Percentiles rank a stretch among this genome's conserved stretches.
Conservation (phyloP, 2,797 vertebrate species). For the Crax fasciolata region DNA sequence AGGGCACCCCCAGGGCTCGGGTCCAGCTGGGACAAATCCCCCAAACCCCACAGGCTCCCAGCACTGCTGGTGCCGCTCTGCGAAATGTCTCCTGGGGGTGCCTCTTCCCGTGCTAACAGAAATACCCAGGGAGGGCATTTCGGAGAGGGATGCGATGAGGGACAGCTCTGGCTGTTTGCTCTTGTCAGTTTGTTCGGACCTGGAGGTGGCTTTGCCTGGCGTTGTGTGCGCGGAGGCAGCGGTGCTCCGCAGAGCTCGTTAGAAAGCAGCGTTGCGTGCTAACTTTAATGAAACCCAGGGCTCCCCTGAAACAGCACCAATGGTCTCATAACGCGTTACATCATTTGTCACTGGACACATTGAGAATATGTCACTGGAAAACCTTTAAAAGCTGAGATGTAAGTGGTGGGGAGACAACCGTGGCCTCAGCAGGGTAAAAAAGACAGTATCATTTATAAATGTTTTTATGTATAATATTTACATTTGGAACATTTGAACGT, state of each 20-base stretch:
- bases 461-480: slow-evolving; percentile 83
- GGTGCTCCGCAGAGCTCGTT: neutral
- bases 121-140: neutral
- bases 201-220: neutral
- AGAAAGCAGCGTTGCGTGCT: neutral
- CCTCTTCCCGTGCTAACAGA: neutral
- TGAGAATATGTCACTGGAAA: slow-evolving; percentile 66
- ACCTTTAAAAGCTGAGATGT: slow-evolving; percentile 62
- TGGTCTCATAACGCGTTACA: slow-evolving; percentile 68
- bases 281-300: slow-evolving; percentile 40
- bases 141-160: neutral
- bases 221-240: neutral
- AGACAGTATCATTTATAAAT: slow-evolving; percentile 68
- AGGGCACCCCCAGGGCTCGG: neutral
- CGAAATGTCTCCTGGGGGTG: neutral
- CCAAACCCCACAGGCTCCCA: rapidly evolving
- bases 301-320: slow-evolving; percentile 46
- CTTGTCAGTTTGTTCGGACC: neutral
- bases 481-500: slow-evolving; percentile 71
- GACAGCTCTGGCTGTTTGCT: neutral
- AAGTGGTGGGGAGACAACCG: slow-evolving; percentile 65
- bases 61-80: neutral
- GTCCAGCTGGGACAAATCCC: neutral
- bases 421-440: slow-evolving; percentile 57
- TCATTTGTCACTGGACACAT: slow-evolving; percentile 76